Evolutionary conservation across 2,888 invertebrate genomes (phyloP), one percentile per base, ranked within the genome.

Genomic region (Zaprionus obscuricornis): DNA sequence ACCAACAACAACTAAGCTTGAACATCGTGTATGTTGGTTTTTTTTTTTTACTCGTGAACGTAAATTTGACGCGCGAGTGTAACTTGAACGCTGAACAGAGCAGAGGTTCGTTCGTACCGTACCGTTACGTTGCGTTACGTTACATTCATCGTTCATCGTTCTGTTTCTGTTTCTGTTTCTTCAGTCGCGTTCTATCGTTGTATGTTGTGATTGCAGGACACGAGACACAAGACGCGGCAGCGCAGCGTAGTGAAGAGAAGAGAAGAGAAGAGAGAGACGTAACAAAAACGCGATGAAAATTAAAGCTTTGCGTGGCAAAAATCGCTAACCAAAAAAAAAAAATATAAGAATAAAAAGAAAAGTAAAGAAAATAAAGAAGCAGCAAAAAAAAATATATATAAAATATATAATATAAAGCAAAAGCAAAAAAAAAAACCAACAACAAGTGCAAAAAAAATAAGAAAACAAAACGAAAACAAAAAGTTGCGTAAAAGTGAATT

Each of bases 271-370:
- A 46, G 56, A 55, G 59, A 68, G 72, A 42, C 45, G 52, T 49
- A 26, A 60, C 54, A 47, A 59, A 65, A 74, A 83, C 79, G 85
- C 82, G 74, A 82, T 78, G 76, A 69, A 85, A 82, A 82, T 84
- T 84, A 84, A 82, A 82, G 82, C 78, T 67, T 85, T 84, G 81
- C 85, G 85, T 82, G 81, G 85, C 82, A 57, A 66, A 81, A 74
- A 45, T 59, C 63, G 81, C 84, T 76, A 79, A 79, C 42, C 57
- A 47, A 69, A 60, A 47, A 49, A 45, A 18, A 40, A 31, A 54
- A 31, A 49, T 8, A 36, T 26, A 31, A 33, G n/a, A n/a, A n/a
- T n/a, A n/a, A n/a, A n/a, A n/a, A n/a, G n/a, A n/a, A 8, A 47
- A 24, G 16, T 39, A 50, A 39, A 14, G 39, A 14, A 18, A 11